Conservation (phyloP, 2,888 invertebrate genomes). For the Luperina testacea region DNA sequence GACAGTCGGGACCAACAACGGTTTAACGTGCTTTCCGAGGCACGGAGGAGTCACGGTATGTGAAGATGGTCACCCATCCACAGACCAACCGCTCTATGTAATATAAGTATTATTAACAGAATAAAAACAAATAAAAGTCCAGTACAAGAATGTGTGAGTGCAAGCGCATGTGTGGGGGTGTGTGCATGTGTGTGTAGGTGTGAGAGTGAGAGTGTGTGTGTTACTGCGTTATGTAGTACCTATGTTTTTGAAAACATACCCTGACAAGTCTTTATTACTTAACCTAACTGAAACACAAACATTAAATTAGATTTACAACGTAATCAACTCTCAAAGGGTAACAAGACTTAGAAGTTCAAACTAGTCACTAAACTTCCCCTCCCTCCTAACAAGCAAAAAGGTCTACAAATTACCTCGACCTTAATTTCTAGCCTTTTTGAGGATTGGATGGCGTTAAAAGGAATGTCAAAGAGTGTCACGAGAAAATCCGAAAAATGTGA, state of each 20-base stretch:
- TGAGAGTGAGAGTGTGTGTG: too few species aligned
- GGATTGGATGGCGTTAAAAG: conserved; percentile 25
- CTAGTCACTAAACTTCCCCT: background rate
- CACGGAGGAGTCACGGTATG: too few species aligned
- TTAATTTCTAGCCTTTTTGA: background rate
- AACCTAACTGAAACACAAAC: background rate
- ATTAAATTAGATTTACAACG: conserved; percentile 7
- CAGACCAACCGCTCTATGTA: too few species aligned
- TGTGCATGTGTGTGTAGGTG: too few species aligned
- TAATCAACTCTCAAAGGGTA: conserved; percentile 13
- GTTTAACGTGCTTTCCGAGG: too few species aligned
- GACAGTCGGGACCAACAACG: too few species aligned
- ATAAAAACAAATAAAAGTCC: too few species aligned
- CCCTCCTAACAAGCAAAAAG: conserved; percentile 21
- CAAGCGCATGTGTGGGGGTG: too few species aligned
- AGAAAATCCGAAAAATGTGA: conserved; percentile 14
- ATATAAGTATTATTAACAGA: too few species aligned
- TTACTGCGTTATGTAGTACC: too few species aligned
- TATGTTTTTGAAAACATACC: background rate
- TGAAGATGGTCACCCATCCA: too few species aligned
- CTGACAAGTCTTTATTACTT: background rate
- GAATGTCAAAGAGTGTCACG: conserved; percentile 21
- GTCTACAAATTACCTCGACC: conserved; percentile 15
- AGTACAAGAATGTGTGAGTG: too few species aligned
- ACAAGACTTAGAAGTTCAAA: conserved; percentile 1